Evolutionary conservation across 1,140 invertebrate species (phyloP).

Genomic region (Caenorhabditis brenneri): DNA sequence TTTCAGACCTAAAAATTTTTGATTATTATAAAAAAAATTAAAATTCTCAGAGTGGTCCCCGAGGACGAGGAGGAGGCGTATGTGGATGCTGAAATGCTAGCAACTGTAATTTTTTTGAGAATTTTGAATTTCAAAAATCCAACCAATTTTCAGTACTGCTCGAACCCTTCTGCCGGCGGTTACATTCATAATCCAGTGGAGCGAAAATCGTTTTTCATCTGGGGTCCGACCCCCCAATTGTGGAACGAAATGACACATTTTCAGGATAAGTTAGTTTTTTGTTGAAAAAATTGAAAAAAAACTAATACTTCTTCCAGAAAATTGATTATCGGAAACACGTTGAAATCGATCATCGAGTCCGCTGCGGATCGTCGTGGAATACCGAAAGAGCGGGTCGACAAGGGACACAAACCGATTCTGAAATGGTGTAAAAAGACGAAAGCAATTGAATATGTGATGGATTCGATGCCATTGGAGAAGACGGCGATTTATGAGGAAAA

Average conservation of each 20-base stretch:
- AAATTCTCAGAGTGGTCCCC: conserved; percentile 23
- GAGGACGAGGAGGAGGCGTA: conserved; percentile 7
- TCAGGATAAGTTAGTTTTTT: not conserved
- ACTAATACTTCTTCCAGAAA: not conserved
- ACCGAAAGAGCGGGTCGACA: not conserved
- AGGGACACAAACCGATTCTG: not conserved
- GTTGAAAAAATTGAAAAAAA: no score
- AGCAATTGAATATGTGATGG: not conserved
- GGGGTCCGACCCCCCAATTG: not conserved
- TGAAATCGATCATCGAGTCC: conserved; percentile 1
- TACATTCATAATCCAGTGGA: not conserved
- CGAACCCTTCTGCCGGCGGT: not conserved
- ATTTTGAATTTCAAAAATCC: not conserved
- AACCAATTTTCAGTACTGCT: not conserved
- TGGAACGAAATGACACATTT: not conserved
- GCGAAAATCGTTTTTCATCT: not conserved
- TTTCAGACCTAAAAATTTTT: no score
- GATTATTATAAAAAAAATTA: no score
- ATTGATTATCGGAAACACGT: conserved; percentile 1
- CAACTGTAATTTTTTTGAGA: not conserved
- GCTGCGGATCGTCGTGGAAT: not conserved
- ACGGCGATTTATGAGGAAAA: conserved; percentile 22
- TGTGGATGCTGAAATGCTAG: not conserved
- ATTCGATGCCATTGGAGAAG: conserved; percentile 24
- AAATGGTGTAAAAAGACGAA: conserved; percentile 12